These are phyloP conservation scores for Trissolcus brochymenae DNA, from an alignment of 2,888 invertebrate species.

Conservation along the genomic window DNA sequence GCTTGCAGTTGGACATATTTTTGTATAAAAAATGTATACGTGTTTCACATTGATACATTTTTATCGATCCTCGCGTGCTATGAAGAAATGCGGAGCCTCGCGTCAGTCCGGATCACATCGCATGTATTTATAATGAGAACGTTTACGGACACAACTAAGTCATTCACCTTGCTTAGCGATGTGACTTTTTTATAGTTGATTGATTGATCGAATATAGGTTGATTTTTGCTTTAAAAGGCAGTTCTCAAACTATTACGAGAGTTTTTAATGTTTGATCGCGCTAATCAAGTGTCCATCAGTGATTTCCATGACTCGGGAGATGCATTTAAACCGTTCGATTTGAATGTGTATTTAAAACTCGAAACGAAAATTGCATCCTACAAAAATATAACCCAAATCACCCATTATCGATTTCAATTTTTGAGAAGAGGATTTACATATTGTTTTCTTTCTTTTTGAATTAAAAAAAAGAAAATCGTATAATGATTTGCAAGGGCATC, in stretches of 20 bases:
- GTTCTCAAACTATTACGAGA: constrained; percentile 40
- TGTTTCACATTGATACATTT: constrained; percentile 44
- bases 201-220: constrained; percentile 46
- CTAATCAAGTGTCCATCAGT: constrained; percentile 43
- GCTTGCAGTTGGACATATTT: too few species aligned
- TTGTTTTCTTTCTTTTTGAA: too few species aligned
- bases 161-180: constrained; percentile 44
- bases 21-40: too few species aligned
- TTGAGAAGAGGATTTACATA: too few species aligned
- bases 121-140: constrained; percentile 53
- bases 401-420: neutral
- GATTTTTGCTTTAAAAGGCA: constrained; percentile 35
- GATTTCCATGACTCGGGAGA: constrained; percentile 9
- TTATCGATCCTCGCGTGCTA: constrained; percentile 43
- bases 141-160: constrained; percentile 47
- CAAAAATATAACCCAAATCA: neutral
- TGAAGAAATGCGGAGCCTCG: constrained; percentile 33
- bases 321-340: constrained; percentile 25
- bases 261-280: constrained; percentile 45
- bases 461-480: too few species aligned
- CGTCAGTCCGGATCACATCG: constrained; percentile 40
- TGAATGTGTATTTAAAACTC: neutral
- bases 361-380: neutral
- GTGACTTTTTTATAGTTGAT: constrained; percentile 40
- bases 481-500: too few species aligned